Base-by-base conservation (phyloP, 2,888 invertebrate species). In the Drosophila cognata region DNA sequence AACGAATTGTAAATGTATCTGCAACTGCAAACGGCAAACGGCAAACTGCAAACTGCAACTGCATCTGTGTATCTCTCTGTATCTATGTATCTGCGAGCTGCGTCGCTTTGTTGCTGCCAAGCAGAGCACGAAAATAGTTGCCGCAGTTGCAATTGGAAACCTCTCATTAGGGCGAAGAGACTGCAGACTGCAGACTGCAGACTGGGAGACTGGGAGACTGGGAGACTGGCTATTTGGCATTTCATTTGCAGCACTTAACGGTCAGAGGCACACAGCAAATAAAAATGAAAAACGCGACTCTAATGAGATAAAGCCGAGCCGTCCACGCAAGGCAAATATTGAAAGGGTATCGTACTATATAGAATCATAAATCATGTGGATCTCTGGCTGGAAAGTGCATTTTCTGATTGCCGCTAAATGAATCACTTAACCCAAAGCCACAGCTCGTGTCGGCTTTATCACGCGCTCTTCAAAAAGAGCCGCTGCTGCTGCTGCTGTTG, bases 381-480 rank as follows among this genome's bases (percentile, higher is more conserved):
- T 77, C 77, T 70, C n/a, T 64, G 46, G 58, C 51, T 74, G 84
- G 71, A 88, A 86, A 85, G 85, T 90, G 85, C 90, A 90, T 90
- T 85, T 83, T 90, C 72, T 85, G 85, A 85, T 85, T 90, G 85
- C 90, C 89, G 81, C 90, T 90, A 85, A 85, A 85, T 85, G 85
- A 85, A 85, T 85, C 85, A 85, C 90, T 85, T 85, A 85, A 88
- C 89, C 89, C 84, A 79, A 63, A 64, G 62, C 59, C n/a, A n/a
- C 74, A 74, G 43, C 64, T 74, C 58, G 67, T 72, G 90, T 73
- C 84, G 85, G 85, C 89, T 90, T 64, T 88, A 90, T 85, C 82
- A 88, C 64, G 74, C 77, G 56, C 84, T 77, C 85, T 85, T 90
- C 90, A 90, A 90, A 85, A 88, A 86, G 87, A 75, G 79, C 79